phyloP scores from a whole-genome alignment of 2,888 invertebrate genomes.

The Eristalinus sepulchralis region DNA sequence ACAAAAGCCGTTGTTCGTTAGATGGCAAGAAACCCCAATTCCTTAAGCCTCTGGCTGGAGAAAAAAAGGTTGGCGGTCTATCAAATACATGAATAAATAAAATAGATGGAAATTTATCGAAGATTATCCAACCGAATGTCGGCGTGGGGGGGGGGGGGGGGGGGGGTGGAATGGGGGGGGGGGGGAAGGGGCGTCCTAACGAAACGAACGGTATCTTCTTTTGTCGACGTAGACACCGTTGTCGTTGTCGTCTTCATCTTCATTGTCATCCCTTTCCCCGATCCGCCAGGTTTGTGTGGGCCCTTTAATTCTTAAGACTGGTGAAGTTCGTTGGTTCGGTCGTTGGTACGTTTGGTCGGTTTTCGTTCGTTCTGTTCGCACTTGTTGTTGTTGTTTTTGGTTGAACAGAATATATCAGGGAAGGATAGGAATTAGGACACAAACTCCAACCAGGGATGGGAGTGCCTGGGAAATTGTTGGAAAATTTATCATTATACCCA shows the following conservation, averaged over 20 bases:
- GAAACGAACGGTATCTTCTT: constrained; percentile 38
- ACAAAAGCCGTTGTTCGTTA: too few relatives aligned
- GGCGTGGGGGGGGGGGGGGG: neutral
- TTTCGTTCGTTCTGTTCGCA: neutral
- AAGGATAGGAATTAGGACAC: neutral
- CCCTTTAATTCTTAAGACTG: neutral
- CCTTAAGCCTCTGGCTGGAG: neutral
- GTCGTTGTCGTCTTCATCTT: neutral
- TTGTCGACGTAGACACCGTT: neutral
- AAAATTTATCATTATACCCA: constrained; percentile 47
- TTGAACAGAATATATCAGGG: constrained; percentile 8
- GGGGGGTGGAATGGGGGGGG: neutral
- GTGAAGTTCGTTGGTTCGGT: neutral
- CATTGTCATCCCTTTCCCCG: neutral
- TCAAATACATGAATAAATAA: neutral
- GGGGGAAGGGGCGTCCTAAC: neutral
- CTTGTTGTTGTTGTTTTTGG: neutral
- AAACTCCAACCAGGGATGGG: constrained; percentile 5
- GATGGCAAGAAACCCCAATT: too few relatives aligned
- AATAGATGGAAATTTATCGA: constrained; percentile 24
- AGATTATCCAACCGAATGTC: constrained; percentile 23
- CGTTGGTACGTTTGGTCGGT: neutral
- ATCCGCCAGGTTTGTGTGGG: neutral
- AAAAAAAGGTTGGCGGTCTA: neutral
- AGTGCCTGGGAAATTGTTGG: constrained; percentile 41